phyloP scores from a whole-genome alignment of 2,888 invertebrate species.

The Branchellion lobata region DNA sequence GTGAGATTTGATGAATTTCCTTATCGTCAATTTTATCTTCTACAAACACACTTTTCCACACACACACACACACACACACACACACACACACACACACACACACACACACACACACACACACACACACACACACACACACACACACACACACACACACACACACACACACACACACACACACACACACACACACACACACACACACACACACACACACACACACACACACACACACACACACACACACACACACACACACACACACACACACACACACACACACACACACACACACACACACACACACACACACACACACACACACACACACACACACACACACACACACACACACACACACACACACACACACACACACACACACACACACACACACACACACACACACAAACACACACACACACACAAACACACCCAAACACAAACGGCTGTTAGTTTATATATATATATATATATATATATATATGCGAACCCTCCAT shows the following conservation, averaged over 20 bases:
- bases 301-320: constrained; percentile 8
- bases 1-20: no score
- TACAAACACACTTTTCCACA: constrained; percentile 14
- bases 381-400: neutral
- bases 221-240: neutral
- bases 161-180: constrained; percentile 14
- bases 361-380: constrained; percentile 3
- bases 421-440: constrained; percentile 2
- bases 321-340: constrained; percentile 7
- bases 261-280: constrained; percentile 1
- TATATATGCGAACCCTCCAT: no score
- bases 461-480: neutral
- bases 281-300: constrained; percentile 10
- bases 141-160: neutral
- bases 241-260: constrained; percentile 4
- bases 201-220: neutral
- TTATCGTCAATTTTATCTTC: no score
- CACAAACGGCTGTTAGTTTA: neutral
- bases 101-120: neutral
- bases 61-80: constrained; percentile 14
- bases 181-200: neutral
- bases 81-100: constrained; percentile 5
- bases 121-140: constrained; percentile 20
- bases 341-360: neutral
- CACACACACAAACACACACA: neutral